Base-by-base conservation (phyloP, 2,888 invertebrate genomes). In the Orchestes rusci region DNA sequence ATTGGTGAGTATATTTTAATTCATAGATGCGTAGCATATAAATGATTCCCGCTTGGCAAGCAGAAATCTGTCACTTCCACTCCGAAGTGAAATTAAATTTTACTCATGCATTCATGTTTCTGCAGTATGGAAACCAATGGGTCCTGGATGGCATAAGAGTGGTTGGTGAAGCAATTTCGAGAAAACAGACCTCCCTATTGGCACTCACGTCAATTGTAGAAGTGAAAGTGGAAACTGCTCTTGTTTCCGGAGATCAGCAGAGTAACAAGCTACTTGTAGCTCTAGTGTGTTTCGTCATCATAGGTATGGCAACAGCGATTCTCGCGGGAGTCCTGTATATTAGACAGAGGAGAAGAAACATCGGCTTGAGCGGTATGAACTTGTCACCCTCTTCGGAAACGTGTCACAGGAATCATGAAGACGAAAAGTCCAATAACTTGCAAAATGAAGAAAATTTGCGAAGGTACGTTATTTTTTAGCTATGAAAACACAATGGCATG, bases 391-490 rank as follows among this genome's bases (percentile, higher is more conserved):
- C 70, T 12, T 66, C 72, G 45, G 81, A 76, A 61, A 76, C 72
- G 46, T 77, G 77, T 66, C 79, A 76, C 53, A 68, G 77, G 54
- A 76, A 79, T 59, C 80, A 83, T 61, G 85, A 87, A 62, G 88
- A 89, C 62, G 89, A 90, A 62, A 90, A 90, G 65, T 86, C 90
- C 2, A 92, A 92, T 67, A 92, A 92, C 67, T 69, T 89, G 45
- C 91, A 92, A 69, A 91, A 90, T 66, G 89, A 90, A 64, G 91
- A 92, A 68, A 91, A 90, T 64, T 72, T 92, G 45, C 76, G 90
- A 39, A 77, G 89, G 52, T 52, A 51, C 27, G 16, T 7, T 23
- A 23, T n/a, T n/a, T n/a, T n/a, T n/a, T n/a, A n/a, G n/a, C n/a
- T n/a, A n/a, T n/a, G n/a, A n/a, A n/a, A n/a, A n/a, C n/a, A n/a